These are phyloP conservation scores for Bos indicus DNA, from an alignment of 2,113 vertebrate genomes.

Conservation along the genomic window DNA sequence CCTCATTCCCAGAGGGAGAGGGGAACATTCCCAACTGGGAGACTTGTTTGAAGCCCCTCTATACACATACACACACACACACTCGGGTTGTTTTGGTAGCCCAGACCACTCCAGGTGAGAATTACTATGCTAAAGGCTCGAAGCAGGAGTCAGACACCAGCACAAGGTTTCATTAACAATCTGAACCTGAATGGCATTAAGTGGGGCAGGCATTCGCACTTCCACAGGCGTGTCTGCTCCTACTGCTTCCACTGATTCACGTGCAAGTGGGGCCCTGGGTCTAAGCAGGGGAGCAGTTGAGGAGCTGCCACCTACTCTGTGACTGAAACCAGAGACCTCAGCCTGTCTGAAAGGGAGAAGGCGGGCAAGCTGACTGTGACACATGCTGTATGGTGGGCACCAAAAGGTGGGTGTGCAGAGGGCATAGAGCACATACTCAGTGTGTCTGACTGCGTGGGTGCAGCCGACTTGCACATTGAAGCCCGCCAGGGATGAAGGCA, in stretches of 20 bases:
- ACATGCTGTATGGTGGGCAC: fast-evolving
- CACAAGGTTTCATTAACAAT: background rate
- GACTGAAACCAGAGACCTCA: background rate
- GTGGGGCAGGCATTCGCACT: background rate
- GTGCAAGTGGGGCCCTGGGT: background rate
- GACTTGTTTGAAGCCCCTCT: background rate
- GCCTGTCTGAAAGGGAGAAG: background rate
- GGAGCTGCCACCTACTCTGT: background rate
- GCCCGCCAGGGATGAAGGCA: background rate
- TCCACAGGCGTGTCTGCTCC: background rate
- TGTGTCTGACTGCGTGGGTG: background rate
- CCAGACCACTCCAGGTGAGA: background rate
- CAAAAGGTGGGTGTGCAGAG: background rate
- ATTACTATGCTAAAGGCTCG: background rate
- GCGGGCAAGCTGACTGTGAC: background rate
- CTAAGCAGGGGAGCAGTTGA: background rate
- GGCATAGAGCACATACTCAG: fast-evolving
- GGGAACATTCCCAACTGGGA: background rate
- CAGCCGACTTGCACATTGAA: background rate
- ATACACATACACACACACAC: background rate
- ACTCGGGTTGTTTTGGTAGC: background rate
- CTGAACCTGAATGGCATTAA: background rate
- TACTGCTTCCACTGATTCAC: background rate
- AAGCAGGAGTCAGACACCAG: background rate
- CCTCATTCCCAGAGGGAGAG: background rate